Conservation (phyloP, 2,888 invertebrate genomes). For the Coleophora deauratella region DNA sequence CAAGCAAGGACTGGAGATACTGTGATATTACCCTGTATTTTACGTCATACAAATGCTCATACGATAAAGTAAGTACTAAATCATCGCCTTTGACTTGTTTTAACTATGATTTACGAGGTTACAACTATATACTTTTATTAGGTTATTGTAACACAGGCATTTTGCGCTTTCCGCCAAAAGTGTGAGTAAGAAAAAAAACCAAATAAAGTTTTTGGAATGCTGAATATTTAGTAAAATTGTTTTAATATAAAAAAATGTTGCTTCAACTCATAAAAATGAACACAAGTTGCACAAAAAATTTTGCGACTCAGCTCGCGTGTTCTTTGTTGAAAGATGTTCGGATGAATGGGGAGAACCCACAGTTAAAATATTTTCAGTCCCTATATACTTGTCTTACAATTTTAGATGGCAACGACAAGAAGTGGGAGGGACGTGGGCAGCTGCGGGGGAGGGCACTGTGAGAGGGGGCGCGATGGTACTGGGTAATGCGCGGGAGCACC, state of each 20-base stretch:
- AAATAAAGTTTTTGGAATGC: too few relatives aligned
- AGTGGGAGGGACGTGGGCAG: conserved; percentile 46
- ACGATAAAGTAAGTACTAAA: conserved; percentile 46
- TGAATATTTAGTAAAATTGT: too few relatives aligned
- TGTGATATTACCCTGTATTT: conserved; percentile 52
- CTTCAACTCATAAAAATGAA: too few relatives aligned
- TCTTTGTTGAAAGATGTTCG: too few relatives aligned
- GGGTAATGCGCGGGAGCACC: conserved; percentile 75
- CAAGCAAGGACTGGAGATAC: conserved; percentile 54
- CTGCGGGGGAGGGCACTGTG: conserved; percentile 46
- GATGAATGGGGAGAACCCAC: too few relatives aligned
- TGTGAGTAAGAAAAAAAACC: too few relatives aligned
- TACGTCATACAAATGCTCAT: conserved; percentile 49
- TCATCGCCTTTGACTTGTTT: not conserved
- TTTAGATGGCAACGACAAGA: conserved; percentile 65
- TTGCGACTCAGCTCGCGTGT: too few relatives aligned
- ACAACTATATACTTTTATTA: not conserved
- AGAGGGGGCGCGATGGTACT: conserved; percentile 58
- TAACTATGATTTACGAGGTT: not conserved
- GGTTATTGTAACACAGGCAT: too few relatives aligned
- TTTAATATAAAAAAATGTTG: too few relatives aligned
- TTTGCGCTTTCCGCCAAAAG: too few relatives aligned
- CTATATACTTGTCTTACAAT: conserved; percentile 1
- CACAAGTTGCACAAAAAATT: too few relatives aligned
- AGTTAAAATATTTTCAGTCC: not conserved